Evolutionary conservation across 1,140 invertebrate species (phyloP).

Genomic region (Muscidifurax raptorellus): DNA sequence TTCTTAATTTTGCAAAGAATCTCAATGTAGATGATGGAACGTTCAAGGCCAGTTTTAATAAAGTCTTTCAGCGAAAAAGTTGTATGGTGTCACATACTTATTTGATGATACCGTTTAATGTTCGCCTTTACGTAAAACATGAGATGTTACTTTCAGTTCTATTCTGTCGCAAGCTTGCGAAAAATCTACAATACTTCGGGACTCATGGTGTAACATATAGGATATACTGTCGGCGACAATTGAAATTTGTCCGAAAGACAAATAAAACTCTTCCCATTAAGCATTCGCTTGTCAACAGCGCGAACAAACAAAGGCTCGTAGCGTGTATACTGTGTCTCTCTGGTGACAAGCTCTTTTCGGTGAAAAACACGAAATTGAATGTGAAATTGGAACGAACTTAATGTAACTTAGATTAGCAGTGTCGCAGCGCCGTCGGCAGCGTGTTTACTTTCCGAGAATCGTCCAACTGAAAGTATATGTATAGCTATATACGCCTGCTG

Average conservation of each 20-base stretch:
- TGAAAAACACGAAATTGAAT: conserved; percentile 30
- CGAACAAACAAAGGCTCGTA: background rate
- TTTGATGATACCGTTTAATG: too few species aligned
- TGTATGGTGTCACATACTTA: background rate
- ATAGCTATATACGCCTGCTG: background rate
- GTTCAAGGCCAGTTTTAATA: background rate
- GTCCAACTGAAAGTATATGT: background rate
- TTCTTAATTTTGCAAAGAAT: background rate
- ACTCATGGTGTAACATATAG: background rate
- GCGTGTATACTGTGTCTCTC: background rate
- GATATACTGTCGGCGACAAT: background rate
- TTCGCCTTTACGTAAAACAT: background rate
- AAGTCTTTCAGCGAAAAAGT: background rate
- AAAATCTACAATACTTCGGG: background rate
- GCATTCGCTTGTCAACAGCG: background rate
- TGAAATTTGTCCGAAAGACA: background rate
- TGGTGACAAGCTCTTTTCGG: background rate
- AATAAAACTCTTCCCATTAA: conserved; percentile 15
- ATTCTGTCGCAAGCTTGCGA: background rate
- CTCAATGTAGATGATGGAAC: background rate
- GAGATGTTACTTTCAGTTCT: background rate
- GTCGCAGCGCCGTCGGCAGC: background rate
- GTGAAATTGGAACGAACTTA: background rate
- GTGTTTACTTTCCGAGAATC: background rate
- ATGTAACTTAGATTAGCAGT: conserved; percentile 24